Percentiles rank a stretch among this genome's conserved stretches.
These are phyloP conservation scores for Drosophila glabriapex DNA, from an alignment of 2,888 invertebrate species.

Conservation along the genomic window DNA sequence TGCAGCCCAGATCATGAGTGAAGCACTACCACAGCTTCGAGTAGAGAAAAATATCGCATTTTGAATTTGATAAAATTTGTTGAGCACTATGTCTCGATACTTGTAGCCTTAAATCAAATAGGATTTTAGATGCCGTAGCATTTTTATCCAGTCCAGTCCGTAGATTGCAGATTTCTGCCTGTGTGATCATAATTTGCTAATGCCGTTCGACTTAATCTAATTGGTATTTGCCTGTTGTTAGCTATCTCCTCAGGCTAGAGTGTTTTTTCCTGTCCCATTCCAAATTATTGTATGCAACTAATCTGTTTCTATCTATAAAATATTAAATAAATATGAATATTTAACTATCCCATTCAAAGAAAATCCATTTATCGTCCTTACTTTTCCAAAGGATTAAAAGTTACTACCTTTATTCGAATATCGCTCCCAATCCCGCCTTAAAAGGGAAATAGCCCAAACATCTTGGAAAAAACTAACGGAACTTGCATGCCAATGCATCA, in stretches of 20 bases:
- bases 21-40: not conserved
- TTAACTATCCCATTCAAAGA: not conserved
- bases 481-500: not conserved
- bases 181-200: no score
- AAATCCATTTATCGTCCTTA: not conserved
- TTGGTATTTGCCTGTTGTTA: not conserved
- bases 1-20: not conserved
- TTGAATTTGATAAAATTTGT: not conserved
- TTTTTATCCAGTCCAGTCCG: not conserved
- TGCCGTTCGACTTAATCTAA: not conserved
- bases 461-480: not conserved
- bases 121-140: not conserved
- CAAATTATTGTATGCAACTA: not conserved
- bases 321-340: not conserved
- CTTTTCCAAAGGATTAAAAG: not conserved
- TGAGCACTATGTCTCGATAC: not conserved
- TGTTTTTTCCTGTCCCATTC: not conserved
- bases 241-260: not conserved
- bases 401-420: not conserved
- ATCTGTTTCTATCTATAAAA: not conserved
- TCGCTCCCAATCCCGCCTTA: not conserved
- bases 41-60: not conserved
- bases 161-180: not conserved
- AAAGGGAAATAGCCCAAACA: not conserved
- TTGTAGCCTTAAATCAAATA: not conserved